These are phyloP conservation scores for Xenotilapia leptura DNA, from an alignment of 2,113 vertebrate genomes.

Conservation along the genomic window DNA sequence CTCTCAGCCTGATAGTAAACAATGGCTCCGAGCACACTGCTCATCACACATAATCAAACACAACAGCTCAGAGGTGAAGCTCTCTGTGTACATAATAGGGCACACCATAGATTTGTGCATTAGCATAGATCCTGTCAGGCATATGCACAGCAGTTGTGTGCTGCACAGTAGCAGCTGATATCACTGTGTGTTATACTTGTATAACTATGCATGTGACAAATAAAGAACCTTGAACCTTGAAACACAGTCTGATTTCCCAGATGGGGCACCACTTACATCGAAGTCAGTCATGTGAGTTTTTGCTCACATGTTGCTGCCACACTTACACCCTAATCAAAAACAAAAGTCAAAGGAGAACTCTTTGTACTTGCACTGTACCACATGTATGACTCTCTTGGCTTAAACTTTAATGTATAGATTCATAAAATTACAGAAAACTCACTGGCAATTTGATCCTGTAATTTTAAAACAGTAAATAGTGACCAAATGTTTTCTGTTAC, in stretches of 20 bases:
- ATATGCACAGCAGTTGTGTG: not conserved
- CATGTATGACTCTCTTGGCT: not conserved
- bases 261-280: rapidly evolving
- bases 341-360: not conserved
- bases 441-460: not conserved
- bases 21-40: not conserved
- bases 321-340: not conserved
- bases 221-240: not conserved
- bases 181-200: not conserved
- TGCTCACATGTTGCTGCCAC: not conserved
- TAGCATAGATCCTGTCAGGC: not conserved
- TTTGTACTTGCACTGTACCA: not conserved
- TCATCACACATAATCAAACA: not conserved
- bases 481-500: not conserved
- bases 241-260: not conserved
- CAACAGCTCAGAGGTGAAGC: not conserved
- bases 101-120: not conserved
- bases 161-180: not conserved
- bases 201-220: no score
- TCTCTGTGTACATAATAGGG: rapidly evolving
- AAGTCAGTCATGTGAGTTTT: not conserved
- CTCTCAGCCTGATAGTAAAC: not conserved
- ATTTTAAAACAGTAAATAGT: rapidly evolving
- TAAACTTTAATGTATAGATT: not conserved
- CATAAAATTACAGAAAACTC: not conserved